phyloP scores from a whole-genome alignment of 2,113 vertebrate genomes.

The Catagonus wagneri region DNA sequence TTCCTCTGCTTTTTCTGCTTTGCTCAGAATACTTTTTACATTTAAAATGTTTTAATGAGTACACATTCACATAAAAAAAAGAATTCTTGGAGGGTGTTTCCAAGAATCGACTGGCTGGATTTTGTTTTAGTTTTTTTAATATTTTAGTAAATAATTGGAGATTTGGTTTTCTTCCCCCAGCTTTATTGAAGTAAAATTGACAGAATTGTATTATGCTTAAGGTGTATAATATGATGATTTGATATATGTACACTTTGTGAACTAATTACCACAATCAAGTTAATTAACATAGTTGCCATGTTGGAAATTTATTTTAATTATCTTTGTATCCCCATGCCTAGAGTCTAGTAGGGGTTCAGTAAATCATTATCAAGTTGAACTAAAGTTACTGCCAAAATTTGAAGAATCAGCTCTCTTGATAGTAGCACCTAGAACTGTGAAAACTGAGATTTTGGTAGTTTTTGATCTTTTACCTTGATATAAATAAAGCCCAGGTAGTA shows the following conservation, averaged over 20 bases:
- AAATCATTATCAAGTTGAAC: background rate
- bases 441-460: slow-evolving; percentile 8
- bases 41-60: slow-evolving; percentile 49
- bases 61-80: background rate
- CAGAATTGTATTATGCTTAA: slow-evolving; percentile 6
- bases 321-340: slow-evolving; percentile 11
- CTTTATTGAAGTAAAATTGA: background rate
- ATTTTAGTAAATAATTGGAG: slow-evolving; percentile 6
- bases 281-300: background rate
- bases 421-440: background rate
- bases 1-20: slow-evolving; percentile 45
- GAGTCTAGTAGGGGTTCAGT: background rate
- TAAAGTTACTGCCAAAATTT: background rate
- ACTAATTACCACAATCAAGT: background rate
- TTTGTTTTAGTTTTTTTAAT: slow-evolving; percentile 34
- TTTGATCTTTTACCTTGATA: background rate
- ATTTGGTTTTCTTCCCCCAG: background rate
- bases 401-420: background rate
- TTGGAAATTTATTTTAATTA: slow-evolving; percentile 36
- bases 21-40: slow-evolving; percentile 30
- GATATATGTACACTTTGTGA: background rate
- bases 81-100: slow-evolving; percentile 26
- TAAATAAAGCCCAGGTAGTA: slow-evolving; percentile 17
- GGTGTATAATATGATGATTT: background rate
- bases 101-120: background rate